These are phyloP conservation scores for Nemopilema nomurai DNA, from an alignment of 30 jellyfish, hydroid and myxozoan genomes.

Conservation along the genomic window DNA sequence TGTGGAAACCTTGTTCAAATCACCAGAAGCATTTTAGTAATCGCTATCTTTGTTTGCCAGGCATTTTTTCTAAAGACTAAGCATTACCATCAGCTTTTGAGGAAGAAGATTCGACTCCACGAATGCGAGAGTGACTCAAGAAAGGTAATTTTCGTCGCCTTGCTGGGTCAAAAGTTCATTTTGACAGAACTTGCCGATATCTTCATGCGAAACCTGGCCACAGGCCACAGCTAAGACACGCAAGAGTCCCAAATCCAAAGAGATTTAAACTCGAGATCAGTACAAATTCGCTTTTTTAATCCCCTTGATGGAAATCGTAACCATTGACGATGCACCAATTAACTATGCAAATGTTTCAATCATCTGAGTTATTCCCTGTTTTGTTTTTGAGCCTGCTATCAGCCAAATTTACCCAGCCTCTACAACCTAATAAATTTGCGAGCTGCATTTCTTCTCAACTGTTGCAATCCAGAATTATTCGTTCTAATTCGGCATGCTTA, in stretches of 20 bases:
- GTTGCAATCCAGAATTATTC: not conserved
- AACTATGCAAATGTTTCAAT: not conserved
- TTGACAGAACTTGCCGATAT: not conserved
- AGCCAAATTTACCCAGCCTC: not conserved
- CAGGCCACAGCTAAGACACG: not conserved
- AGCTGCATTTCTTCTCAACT: not conserved
- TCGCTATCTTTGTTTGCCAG: not conserved
- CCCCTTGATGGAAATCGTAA: not conserved
- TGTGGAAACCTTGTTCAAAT: not conserved
- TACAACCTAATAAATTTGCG: not conserved
- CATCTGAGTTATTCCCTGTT: not conserved
- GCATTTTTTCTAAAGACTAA: conserved; percentile 60
- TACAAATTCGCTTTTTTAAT: not conserved
- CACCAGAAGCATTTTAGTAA: not conserved
- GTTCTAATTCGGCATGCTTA: not conserved
- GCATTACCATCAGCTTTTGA: conserved; percentile 61
- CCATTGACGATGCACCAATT: not conserved
- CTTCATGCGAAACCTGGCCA: not conserved
- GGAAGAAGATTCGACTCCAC: conserved; percentile 54
- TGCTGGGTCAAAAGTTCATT: not conserved
- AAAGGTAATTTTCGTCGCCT: not conserved
- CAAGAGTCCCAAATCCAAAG: not conserved
- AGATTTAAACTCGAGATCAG: not conserved
- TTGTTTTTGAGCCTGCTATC: not conserved
- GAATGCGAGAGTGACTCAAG: conserved; percentile 54